Base-by-base conservation (phyloP, 1,140 invertebrate genomes). In the Drosophila watanabei region DNA sequence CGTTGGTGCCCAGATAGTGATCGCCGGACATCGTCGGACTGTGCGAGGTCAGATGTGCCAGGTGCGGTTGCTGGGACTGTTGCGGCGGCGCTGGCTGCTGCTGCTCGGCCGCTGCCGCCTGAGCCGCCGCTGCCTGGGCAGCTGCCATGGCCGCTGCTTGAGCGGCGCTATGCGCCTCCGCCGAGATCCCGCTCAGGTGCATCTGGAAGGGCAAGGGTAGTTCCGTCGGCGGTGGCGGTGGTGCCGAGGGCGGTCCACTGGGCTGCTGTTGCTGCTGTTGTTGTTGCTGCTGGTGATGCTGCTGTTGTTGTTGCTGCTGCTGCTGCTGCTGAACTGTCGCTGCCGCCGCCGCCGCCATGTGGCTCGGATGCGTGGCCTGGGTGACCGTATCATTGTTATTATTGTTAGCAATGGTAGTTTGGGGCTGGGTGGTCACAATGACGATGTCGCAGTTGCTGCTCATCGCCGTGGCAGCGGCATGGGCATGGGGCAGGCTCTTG, bases 401-500 rank as follows among this genome's bases (percentile, higher is more conserved):
- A 48, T 86, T 92, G 62, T 86, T 92, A 48, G 89, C 89, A 56
- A 65, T 81, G 28, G 86, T 92, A 13, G 76, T 83, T 68, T 92
- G 92, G 46, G 91, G 84, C 72, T 92, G 89, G 20, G 91, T 78
- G 68, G 91, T 71, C 73, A 93, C 92, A 78, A 93, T 93, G 49
- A 93, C 92, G 71, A 93, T 93, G 69, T 92, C 92, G 73, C 92
- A 93, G 81, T 92, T 93, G 59, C 82, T 93, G 75, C 82, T 86
- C 91, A 93, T 92, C 52, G 91, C 79, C 65, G 92, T 90, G 49
- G 91, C 84, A 59, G 91, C 91, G 58, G 86, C 80, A 85, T 92
- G 91, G 73, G 91, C 91, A 78, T 92, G 91, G 68, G 92, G 91
- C 82, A 92, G 77, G 60, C 75, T 92, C 75, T 92, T 92, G 75